Conservation (phyloP, 2,888 invertebrate species). For the Omphaloscelis lunosa region DNA sequence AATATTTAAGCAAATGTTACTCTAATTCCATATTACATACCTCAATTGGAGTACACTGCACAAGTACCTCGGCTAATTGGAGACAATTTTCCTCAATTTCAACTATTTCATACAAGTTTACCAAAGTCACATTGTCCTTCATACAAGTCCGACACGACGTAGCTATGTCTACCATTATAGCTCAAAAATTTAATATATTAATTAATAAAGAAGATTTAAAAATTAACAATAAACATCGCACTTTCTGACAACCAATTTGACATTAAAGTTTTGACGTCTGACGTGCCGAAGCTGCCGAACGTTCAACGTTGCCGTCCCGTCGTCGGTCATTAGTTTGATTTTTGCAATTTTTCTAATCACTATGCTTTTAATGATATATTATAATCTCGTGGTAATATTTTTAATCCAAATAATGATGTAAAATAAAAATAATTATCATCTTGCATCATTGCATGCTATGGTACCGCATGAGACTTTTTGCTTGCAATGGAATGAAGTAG, state of each 20-base stretch:
- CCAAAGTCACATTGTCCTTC: constrained; percentile 78
- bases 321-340: background rate
- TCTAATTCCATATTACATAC: constrained; percentile 65
- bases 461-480: background rate
- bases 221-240: constrained; percentile 48
- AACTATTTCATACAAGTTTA: constrained; percentile 78
- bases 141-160: constrained; percentile 86
- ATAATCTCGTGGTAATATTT: background rate
- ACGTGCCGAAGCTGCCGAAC: too few relatives aligned
- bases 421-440: background rate
- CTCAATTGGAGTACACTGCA: constrained; percentile 79
- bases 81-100: constrained; percentile 77
- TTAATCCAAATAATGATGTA: background rate
- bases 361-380: background rate
- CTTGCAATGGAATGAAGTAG: constrained; percentile 26
- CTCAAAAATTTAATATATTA: background rate
- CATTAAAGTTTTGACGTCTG: constrained; percentile 9
- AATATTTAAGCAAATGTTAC: background rate
- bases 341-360: background rate
- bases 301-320: background rate
- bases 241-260: constrained; percentile 35
- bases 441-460: background rate
- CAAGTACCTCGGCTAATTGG: constrained; percentile 78
- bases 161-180: constrained; percentile 76
- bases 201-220: background rate